A percentile compares a stretch with the other conserved stretches of the same genome.
Conservation (phyloP, 2,888 invertebrate genomes). For the Gasteruption jaculator region DNA sequence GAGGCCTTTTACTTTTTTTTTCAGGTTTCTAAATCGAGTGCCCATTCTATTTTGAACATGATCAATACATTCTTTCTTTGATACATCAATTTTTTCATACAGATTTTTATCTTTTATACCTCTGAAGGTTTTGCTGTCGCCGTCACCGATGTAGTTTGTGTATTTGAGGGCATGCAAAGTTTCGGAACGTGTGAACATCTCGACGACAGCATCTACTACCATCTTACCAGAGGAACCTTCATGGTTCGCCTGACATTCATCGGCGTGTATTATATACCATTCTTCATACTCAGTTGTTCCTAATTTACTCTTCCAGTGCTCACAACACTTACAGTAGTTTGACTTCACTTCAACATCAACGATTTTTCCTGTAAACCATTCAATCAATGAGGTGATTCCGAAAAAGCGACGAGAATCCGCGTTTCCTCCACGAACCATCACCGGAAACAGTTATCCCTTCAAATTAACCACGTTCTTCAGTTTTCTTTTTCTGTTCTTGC, state of each 20-base stretch:
- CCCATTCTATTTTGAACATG: slow-evolving; percentile 32
- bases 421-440: slow-evolving; percentile 13
- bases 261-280: slow-evolving; percentile 11
- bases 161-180: slow-evolving; percentile 18
- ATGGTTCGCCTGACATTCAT: slow-evolving; percentile 12
- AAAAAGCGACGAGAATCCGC: no score
- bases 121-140: slow-evolving; percentile 24
- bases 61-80: slow-evolving; percentile 24
- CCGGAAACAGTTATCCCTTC: slow-evolving; percentile 13
- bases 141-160: slow-evolving; percentile 23
- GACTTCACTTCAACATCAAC: no score
- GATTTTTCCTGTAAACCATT: slow-evolving; percentile 13
- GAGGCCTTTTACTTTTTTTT: slow-evolving; percentile 6
- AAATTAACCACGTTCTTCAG: slow-evolving; percentile 6
- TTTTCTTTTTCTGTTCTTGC: slow-evolving; percentile 11
- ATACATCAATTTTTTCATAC: slow-evolving; percentile 17
- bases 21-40: slow-evolving; percentile 11
- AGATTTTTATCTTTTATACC: slow-evolving; percentile 13
- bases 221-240: slow-evolving; percentile 23
- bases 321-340: no score
- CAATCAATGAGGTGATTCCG: slow-evolving; percentile 10
- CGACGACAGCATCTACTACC: slow-evolving; percentile 25
- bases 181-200: slow-evolving; percentile 25
- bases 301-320: slow-evolving; percentile 18
- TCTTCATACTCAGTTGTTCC: slow-evolving; percentile 12